Conservation (phyloP, 1,140 invertebrate species). For the Leptonema lineaticorne region DNA sequence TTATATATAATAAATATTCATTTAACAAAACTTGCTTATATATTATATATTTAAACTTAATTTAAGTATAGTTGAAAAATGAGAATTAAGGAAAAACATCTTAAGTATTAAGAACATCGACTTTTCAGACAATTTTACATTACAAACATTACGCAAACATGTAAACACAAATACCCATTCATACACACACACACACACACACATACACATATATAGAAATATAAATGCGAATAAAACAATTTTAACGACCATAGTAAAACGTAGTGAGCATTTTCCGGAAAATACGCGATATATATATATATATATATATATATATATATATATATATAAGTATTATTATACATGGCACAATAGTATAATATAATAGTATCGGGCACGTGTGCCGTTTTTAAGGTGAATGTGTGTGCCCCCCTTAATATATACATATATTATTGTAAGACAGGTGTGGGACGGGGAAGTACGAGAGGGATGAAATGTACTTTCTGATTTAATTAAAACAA, state of each 20-base stretch:
- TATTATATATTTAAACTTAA: too few relatives aligned
- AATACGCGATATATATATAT: too few relatives aligned
- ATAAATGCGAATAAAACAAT: not conserved
- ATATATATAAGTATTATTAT: too few relatives aligned
- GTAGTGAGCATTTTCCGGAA: too few relatives aligned
- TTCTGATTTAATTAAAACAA: slow-evolving; percentile 34
- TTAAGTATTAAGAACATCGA: too few relatives aligned
- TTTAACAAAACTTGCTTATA: too few relatives aligned
- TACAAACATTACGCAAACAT: not conserved
- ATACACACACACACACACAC: not conserved
- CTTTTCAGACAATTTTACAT: too few relatives aligned
- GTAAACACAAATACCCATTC: not conserved
- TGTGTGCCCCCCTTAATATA: not conserved
- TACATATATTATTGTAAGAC: slow-evolving; percentile 23
- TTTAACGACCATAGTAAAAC: not conserved
- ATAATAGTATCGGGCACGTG: not conserved
- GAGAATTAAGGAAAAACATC: too few relatives aligned
- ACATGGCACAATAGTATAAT: too few relatives aligned
- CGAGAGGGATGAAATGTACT: slow-evolving; percentile 25
- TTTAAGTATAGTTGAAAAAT: too few relatives aligned
- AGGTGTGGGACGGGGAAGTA: slow-evolving; percentile 4
- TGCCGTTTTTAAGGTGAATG: not conserved
- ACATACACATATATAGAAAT: not conserved
- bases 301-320: too few relatives aligned
- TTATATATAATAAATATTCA: too few relatives aligned